A percentile compares a stretch with the other conserved stretches of the same genome.
Evolutionary conservation across 1,140 invertebrate species (phyloP).

Genomic region (Heliconius hewitsoni): DNA sequence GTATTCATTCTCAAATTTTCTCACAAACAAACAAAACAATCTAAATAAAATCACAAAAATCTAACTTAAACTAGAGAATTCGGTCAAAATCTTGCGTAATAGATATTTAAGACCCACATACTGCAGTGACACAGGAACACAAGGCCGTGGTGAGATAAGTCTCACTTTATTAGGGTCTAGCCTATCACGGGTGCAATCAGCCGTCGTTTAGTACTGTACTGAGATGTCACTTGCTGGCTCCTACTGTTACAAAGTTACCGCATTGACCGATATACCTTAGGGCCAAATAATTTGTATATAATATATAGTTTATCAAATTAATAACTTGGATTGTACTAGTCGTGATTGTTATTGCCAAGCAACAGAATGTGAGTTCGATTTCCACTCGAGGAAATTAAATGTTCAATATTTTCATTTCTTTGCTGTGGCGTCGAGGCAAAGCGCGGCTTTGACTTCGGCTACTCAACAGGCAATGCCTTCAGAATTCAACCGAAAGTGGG

Average conservation of each 20-base stretch:
- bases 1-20: no score
- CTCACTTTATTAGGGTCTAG: slow-evolving; percentile 61
- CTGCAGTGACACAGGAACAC: slow-evolving; percentile 48
- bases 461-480: no score
- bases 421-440: no score
- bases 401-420: no score
- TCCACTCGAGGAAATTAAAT: no score
- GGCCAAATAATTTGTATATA: not conserved
- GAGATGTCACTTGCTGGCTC: slow-evolving; percentile 48
- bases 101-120: slow-evolving; percentile 35
- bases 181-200: slow-evolving; percentile 51
- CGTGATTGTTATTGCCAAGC: no score
- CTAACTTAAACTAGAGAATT: not conserved
- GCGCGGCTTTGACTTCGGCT: no score
- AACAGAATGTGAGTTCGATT: no score
- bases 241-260: slow-evolving; percentile 58
- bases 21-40: not conserved
- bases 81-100: slow-evolving; percentile 20
- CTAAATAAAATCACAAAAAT: not conserved
- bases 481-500: no score
- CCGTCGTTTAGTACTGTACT: slow-evolving; percentile 48
- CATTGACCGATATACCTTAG: slow-evolving; percentile 24
- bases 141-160: slow-evolving; percentile 60
- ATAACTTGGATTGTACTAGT: no score
- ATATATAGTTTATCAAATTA: no score